Conservation (phyloP, 2,113 vertebrate genomes). For the Halichoeres trimaculatus region DNA sequence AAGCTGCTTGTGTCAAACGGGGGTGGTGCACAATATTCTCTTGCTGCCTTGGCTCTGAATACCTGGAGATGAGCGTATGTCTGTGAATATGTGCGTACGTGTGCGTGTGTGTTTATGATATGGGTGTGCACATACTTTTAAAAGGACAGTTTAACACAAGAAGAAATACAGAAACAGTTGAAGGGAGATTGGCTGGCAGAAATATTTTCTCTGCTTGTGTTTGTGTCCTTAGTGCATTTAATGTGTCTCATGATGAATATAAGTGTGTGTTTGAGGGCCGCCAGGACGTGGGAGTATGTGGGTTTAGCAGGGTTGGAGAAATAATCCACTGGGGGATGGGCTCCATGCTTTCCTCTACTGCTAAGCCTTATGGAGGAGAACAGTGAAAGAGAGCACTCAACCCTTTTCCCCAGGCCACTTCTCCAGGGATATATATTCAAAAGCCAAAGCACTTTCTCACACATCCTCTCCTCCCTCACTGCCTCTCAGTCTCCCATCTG, state of each 20-base stretch:
- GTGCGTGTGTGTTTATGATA: conserved; percentile 5
- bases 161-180: conserved; percentile 26
- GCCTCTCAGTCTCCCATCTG: conserved; percentile 67
- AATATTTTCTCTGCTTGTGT: conserved; percentile 34
- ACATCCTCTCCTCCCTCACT: conserved; percentile 39
- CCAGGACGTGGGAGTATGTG: conserved; percentile 72
- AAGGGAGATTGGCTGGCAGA: conserved; percentile 10
- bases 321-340: conserved; percentile 80
- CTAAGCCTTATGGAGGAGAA: conserved; percentile 75
- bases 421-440: conserved; percentile 69
- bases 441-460: conserved; percentile 67
- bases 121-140: conserved; percentile 16
- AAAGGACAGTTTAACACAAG: conserved; percentile 49
- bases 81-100: too few relatives aligned
- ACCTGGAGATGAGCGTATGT: conserved; percentile 39
- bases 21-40: conserved; percentile 54
- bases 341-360: conserved; percentile 58
- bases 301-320: conserved; percentile 72
- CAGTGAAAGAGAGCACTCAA: conserved; percentile 68
- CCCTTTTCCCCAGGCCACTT: conserved; percentile 65
- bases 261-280: conserved; percentile 64
- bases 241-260: conserved; percentile 69
- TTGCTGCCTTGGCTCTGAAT: conserved; percentile 50
- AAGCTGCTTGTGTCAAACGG: conserved; percentile 66
- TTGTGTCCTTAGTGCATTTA: conserved; percentile 45